phyloP scores from a whole-genome alignment of 92 coral and sea anemone species.

The Epizoanthus fatuus region DNA sequence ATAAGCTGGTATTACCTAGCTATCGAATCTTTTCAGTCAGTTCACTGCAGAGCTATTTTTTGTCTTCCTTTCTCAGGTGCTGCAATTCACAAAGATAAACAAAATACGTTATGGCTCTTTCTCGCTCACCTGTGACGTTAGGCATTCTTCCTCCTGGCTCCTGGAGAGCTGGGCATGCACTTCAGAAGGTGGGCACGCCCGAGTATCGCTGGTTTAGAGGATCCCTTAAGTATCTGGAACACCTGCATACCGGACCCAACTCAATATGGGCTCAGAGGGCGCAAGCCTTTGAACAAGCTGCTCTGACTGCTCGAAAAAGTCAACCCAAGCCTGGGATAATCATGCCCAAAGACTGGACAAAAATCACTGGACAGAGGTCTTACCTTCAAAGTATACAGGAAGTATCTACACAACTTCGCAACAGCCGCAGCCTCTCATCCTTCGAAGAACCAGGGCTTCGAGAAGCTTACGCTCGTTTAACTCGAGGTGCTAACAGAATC shows the following conservation, averaged over 20 bases:
- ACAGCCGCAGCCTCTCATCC: not conserved
- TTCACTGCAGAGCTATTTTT: too few relatives aligned
- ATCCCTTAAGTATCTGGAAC: not conserved
- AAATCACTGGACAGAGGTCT: not conserved
- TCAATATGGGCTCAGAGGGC: not conserved
- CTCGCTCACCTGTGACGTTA: not conserved
- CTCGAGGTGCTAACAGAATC: not conserved
- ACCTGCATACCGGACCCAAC: not conserved
- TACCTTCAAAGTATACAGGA: not conserved
- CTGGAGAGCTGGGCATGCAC: not conserved
- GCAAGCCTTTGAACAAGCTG: not conserved
- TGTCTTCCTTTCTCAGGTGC: too few relatives aligned
- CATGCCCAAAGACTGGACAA: not conserved
- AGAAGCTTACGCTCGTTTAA: not conserved
- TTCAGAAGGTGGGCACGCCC: not conserved
- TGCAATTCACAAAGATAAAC: too few relatives aligned
- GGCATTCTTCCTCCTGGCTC: slow-evolving; percentile 11
- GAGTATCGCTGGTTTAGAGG: slow-evolving; percentile 19
- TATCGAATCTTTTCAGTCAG: too few relatives aligned
- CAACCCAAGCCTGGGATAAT: not conserved
- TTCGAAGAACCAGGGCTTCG: not conserved
- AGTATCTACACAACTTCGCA: not conserved
- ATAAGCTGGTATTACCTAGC: too few relatives aligned
- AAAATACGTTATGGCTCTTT: too few relatives aligned
- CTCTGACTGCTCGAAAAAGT: not conserved